phyloP scores from a whole-genome alignment of 2,113 vertebrate genomes.

The Anhinga rufa region DNA sequence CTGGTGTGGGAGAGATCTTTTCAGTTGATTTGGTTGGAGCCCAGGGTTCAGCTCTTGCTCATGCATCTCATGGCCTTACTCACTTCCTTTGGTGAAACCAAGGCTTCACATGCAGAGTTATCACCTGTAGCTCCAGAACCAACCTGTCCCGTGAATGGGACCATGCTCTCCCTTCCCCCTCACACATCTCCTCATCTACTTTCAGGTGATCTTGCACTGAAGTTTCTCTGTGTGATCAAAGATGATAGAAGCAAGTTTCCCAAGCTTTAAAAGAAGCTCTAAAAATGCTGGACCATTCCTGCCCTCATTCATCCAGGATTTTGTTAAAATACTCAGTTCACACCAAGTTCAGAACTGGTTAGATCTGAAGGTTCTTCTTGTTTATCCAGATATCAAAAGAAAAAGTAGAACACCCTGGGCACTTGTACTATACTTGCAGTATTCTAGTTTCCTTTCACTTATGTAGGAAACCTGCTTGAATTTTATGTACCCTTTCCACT shows the following conservation, averaged over 20 bases:
- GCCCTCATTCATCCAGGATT: neutral
- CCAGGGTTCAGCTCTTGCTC: neutral
- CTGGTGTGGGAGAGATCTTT: neutral
- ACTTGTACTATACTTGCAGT: neutral
- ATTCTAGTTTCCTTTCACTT: neutral
- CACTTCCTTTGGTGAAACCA: neutral
- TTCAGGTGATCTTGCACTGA: neutral
- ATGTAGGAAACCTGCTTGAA: neutral
- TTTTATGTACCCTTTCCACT: neutral
- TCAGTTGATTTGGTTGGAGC: neutral
- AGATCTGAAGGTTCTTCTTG: neutral
- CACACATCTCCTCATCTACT: neutral
- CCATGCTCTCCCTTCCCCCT: neutral
- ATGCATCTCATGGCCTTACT: neutral
- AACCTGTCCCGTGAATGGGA: neutral
- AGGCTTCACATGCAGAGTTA: neutral
- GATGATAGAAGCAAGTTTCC: neutral
- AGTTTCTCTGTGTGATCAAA: neutral
- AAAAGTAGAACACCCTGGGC: neutral
- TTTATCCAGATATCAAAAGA: neutral
- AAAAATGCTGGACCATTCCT: neutral
- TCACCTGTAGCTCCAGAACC: neutral
- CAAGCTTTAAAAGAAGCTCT: neutral
- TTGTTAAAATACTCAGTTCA: neutral
- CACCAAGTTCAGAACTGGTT: neutral